Evolutionary conservation across 2,888 invertebrate species (phyloP), one percentile per base, ranked within the genome.

Genomic region (Salpingus planirostris): DNA sequence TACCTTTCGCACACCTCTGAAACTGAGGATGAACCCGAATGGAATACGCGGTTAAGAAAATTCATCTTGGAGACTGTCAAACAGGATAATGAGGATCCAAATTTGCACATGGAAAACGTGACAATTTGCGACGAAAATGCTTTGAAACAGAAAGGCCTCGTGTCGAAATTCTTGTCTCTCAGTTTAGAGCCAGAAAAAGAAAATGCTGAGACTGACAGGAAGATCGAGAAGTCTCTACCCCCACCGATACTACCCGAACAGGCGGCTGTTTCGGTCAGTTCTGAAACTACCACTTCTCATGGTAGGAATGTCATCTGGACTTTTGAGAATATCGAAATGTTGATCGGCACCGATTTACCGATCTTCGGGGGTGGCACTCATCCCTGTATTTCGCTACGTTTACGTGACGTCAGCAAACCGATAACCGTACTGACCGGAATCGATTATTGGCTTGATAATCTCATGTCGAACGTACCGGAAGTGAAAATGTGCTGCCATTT

Each of bases 381-480:
- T 48, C 93, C 93, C 0, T 92, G 92, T 53, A 88, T 96, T 36
- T 91, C 90, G 43, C 66, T 96, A 1, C 71, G 86, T n/a, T 66
- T 95, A 0, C 71, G 87, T 24, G 92, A 93, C 54, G 82, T 88
- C 56, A 73, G 77, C 2, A 87, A 90, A 55, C 92, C 95, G 0
- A 95, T 96, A 24, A 95, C 83, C 58, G 89, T 96, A 0, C 66
- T 96, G 3, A 95, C 93, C 0, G 90, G 89, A 1, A 81, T 92
- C 25, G 91, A 92, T 62, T 90, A 90, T 55, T 92, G 93, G 92
- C 67, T 96, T 2, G 95, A 96, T 56, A 96, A 96, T 63, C 68
- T 96, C 1, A 95, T 96, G 93, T 93, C 92, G 47, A 93, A 93
- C 54, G 93, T 96, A 0, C 95, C 95, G 0, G 95, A 95, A 63